These are phyloP conservation scores for Lasaia peninsularis DNA, from an alignment of 1,140 invertebrate genomes.

Conservation along the genomic window DNA sequence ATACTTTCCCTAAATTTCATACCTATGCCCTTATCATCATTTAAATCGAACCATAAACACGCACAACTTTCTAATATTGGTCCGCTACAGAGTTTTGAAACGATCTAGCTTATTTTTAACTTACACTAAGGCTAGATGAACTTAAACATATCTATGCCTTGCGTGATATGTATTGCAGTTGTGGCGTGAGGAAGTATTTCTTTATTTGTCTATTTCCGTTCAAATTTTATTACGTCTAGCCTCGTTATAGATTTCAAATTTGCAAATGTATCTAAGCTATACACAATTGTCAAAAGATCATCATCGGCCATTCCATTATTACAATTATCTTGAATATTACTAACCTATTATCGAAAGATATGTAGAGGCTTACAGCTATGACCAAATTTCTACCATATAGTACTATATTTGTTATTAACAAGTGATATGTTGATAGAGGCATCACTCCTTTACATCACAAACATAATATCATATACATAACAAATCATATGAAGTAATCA, in stretches of 20 bases:
- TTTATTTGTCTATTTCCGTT: constrained; percentile 16
- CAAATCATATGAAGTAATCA: constrained; percentile 6
- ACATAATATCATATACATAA: constrained; percentile 8
- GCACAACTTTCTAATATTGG: constrained; percentile 77
- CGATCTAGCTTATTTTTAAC: constrained; percentile 65
- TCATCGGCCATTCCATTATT: constrained; percentile 14
- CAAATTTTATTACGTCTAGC: constrained; percentile 18
- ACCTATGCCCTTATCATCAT: neutral
- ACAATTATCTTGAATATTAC: constrained; percentile 14
- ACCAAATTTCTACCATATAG: constrained; percentile 66
- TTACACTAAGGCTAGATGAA: constrained; percentile 69
- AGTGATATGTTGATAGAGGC: constrained; percentile 73
- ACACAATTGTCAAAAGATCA: constrained; percentile 7
- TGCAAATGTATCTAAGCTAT: constrained; percentile 12
- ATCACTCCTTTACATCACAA: constrained; percentile 54
- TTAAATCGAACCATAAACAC: constrained; percentile 37
- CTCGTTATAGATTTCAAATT: constrained; percentile 5
- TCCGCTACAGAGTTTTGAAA: constrained; percentile 73
- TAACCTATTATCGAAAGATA: constrained; percentile 57
- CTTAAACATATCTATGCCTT: constrained; percentile 67
- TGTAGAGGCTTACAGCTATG: constrained; percentile 67
- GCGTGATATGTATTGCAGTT: constrained; percentile 75
- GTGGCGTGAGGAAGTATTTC: constrained; percentile 59
- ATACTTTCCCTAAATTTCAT: neutral
- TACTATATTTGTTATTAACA: constrained; percentile 73